phyloP scores from a whole-genome alignment of 2,797 vertebrate genomes.

The Varecia variegata region DNA sequence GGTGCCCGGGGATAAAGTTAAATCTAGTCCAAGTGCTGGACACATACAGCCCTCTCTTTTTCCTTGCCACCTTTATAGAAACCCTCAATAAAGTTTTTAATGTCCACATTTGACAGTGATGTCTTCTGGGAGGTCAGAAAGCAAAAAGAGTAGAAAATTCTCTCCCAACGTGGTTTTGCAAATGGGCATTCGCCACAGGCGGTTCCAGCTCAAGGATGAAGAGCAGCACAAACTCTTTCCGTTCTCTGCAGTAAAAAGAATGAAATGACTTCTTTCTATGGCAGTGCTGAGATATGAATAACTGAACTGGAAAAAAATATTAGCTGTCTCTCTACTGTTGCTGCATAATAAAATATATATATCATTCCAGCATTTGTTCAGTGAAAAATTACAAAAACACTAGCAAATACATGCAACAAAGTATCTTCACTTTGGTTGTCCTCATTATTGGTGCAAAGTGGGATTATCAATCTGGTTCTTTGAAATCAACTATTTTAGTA shows the following conservation, averaged over 20 bases:
- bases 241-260: slow-evolving; percentile 45
- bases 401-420: background rate
- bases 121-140: slow-evolving; percentile 52
- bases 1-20: background rate
- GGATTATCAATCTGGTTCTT: background rate
- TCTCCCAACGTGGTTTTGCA: slow-evolving; percentile 37
- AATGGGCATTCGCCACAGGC: slow-evolving; percentile 45
- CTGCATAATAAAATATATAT: slow-evolving; percentile 42
- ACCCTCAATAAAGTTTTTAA: slow-evolving; percentile 35
- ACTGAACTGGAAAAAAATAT: slow-evolving; percentile 67
- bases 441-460: background rate
- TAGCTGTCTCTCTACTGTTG: slow-evolving; percentile 55
- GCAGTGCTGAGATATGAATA: slow-evolving; percentile 63
- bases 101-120: background rate
- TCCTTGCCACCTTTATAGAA: background rate
- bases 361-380: slow-evolving; percentile 29
- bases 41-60: background rate
- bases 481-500: slow-evolving; percentile 6
- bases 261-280: slow-evolving; percentile 50
- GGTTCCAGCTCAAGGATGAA: slow-evolving; percentile 40
- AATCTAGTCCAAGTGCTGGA: background rate
- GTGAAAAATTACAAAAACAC: slow-evolving; percentile 39
- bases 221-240: background rate
- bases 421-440: background rate
- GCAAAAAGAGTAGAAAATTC: slow-evolving; percentile 8